Base-by-base conservation (phyloP, 1,140 invertebrate genomes). In the Drosophila micromelanica region DNA sequence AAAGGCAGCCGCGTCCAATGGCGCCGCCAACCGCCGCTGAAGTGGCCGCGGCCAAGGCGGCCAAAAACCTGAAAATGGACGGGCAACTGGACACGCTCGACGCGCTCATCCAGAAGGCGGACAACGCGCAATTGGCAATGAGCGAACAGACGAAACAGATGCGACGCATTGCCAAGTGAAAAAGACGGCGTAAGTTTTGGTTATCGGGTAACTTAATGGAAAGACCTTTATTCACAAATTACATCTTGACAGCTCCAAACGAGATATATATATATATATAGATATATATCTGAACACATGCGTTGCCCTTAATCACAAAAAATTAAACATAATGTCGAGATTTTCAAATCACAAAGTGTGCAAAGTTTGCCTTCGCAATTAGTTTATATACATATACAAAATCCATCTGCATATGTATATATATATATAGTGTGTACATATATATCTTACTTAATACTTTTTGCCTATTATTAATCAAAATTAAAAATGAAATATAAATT, bases 81-180 rank as follows among this genome's bases (percentile, higher is more conserved):
- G 93, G 94, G 8, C 95, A 96, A 72, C 91, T 95, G 37, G 93
- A 94, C 78, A 95, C 94, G 76, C 79, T 96, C 54, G 94, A 95
- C 71, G 91, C 93, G 2, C 76, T 96, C 67, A 93, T 96, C 11
- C 91, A 92, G 7, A 95, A 95, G 81, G 95, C 95, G 6, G 95
- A 96, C 49, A 94, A 94, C 49, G 95, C 95, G 11, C 93, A 96
- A 73, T 91, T 93, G 23, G 94, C 95, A 43, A 94, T 96, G 94
- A 91, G 93, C 5, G 92, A 94, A 76, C 95, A 96, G 85, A 95
- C 94, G n/a, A 95, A 95, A 81, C 94, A 96, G 90, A 96, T 96
- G 94, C 94, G 93, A 62, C 93, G 93, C 57, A 93, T 95, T 73
- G 76, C 95, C n/a, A 94, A 95, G 90, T 94, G 94, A 93, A 38